Base-by-base conservation (phyloP, 2,888 invertebrate species). In the Tortrix viridana region DNA sequence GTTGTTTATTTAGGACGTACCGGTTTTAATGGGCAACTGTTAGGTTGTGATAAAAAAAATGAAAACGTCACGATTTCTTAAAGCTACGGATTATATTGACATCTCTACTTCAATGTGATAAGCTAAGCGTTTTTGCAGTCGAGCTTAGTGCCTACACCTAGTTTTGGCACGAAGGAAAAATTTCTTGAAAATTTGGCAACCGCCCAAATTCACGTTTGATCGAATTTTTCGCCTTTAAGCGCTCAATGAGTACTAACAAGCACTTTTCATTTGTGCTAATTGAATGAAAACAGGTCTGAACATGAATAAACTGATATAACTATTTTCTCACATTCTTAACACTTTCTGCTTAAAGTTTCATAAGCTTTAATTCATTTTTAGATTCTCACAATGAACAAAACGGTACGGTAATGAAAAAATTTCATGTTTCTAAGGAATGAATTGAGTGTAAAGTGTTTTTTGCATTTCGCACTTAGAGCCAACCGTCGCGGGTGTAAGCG, bases 401-500 rank as follows among this genome's bases (percentile, higher is more conserved):
- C 12, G 6, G 41, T n/a, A 41, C n/a, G n/a, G 5, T 38, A 20
- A 58, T 26, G 6, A 23, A 23, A 6, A 49, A 16, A 9, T 43
- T 59, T 37, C 20, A 37, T 37, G 37, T 5, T 44, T 44, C 19
- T n/a, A 6, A 46, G 18, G 22, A 18, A 16, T 19, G 48, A 47
- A 53, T 37, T 56, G 52, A 46, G 50, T 32, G 52, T 48, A 43
- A 53, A 53, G 5, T 32, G 53, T 32, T 44, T 55, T 55, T 55
- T 63, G 32, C 69, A 80, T 82, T 80, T 80, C 70, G 77, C 74
- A 74, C 80, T 80, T 70, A 23, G 71, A 70, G 69, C 72, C 79
- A 79, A 81, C 79, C 77, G 80, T 46, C 44, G 75, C 74, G 71
- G 71, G 75, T 68, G 71, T 71, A 79, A 75, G 74, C 75, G 80